Evolutionary conservation across 1,140 invertebrate genomes (phyloP), one percentile per base, ranked within the genome.

Genomic region (Cyclargus thomasi): DNA sequence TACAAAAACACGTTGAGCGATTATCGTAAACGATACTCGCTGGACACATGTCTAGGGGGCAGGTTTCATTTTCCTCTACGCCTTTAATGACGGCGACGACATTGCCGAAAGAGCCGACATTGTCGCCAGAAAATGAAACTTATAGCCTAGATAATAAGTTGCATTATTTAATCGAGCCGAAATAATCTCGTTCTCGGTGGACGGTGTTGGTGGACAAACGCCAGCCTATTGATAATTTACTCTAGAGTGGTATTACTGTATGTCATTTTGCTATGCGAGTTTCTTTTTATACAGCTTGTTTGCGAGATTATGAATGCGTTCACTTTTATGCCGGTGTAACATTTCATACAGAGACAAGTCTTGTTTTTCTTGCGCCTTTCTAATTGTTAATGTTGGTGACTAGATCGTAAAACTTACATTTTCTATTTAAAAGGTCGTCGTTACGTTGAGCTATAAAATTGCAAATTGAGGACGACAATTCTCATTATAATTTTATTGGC

Each of bases 221-320:
- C n/a, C n/a, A n/a, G n/a, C n/a, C n/a, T n/a, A n/a, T 47, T 47
- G 39, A 47, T 47, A 11, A 47, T 47, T 47, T 47, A 14, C 39
- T 14, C 21, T 20, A 10, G 10, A 59, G 55, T 47, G 11, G 6
- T 59, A 59, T 59, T 59, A 18, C 5, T 59, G 55, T 59, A 6
- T 59, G 55, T 59, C 55, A 21, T 59, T 21, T 59, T 59, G 55
- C 55, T 59, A 59, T 21, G 55, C 55, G 55, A 59, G 55, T 59
- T 59, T 59, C 55, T 59, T 59, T 59, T 59, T 59, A 59, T 59
- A 11, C 8, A 14, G 7, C 8, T 39, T 39, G 10, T 20, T 11
- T 59, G 55, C 55, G 17, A 18, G 55, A 21, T 20, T 59, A 20
- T 59, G 20, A 59, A 21, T 59, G 55, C 55, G 55, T 59, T 20